phyloP scores from a whole-genome alignment of 2,797 vertebrate species.

The Xyrichtys novacula region DNA sequence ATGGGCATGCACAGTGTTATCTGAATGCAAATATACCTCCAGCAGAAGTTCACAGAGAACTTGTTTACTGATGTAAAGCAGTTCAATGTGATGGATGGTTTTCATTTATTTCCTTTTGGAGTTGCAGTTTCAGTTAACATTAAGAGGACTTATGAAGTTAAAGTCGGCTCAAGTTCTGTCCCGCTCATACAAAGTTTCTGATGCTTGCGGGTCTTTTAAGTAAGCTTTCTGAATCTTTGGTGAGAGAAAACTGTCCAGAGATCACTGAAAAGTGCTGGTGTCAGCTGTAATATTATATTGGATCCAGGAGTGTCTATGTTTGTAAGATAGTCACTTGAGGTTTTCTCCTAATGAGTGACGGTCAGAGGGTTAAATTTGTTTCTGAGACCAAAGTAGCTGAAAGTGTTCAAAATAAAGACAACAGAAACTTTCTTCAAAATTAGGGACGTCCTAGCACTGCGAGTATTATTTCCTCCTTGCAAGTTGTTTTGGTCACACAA shows the following conservation, averaged over 20 bases:
- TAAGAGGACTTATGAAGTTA: not conserved
- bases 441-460: too few relatives aligned
- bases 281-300: not conserved
- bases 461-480: too few relatives aligned
- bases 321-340: too few relatives aligned
- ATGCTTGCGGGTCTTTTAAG: not conserved
- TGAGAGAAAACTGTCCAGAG: not conserved
- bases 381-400: too few relatives aligned
- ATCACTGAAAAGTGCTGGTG: not conserved
- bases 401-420: too few relatives aligned
- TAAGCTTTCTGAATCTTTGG: not conserved
- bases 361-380: too few relatives aligned
- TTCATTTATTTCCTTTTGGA: constrained; percentile 15
- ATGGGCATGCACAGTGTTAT: constrained; percentile 13
- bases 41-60: not conserved
- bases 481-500: too few relatives aligned
- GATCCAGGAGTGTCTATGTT: not conserved
- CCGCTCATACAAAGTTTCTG: not conserved
- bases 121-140: constrained; percentile 1
- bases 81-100: not conserved
- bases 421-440: too few relatives aligned
- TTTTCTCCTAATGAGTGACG: too few relatives aligned
- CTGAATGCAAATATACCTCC: constrained; percentile 20
- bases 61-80: constrained; percentile 6
- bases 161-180: constrained; percentile 2